These are phyloP conservation scores for Pogonophryne albipinna DNA, from an alignment of 2,797 vertebrate species.

Conservation along the genomic window DNA sequence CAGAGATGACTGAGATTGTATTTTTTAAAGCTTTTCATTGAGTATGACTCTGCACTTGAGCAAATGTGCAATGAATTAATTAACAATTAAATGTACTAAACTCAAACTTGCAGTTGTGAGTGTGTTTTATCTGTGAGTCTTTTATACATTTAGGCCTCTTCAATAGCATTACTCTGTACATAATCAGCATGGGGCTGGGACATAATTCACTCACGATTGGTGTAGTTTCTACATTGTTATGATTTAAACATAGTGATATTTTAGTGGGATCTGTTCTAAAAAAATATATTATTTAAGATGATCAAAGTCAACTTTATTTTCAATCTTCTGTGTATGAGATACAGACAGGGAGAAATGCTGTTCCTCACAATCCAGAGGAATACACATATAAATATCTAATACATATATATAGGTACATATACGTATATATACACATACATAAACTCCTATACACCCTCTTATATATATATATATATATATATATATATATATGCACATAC, in stretches of 20 bases:
- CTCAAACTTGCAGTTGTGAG: slow-evolving; percentile 52
- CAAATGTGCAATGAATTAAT: slow-evolving; percentile 78
- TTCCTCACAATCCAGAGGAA: too few species aligned
- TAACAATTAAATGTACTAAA: slow-evolving; percentile 84
- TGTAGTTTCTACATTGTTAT: neutral
- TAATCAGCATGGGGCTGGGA: neutral
- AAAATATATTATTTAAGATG: too few species aligned
- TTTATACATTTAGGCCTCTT: neutral
- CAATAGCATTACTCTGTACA: neutral
- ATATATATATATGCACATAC: too few species aligned
- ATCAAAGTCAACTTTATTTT: too few species aligned
- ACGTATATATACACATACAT: too few species aligned
- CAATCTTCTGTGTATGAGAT: too few species aligned
- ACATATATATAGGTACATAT: too few species aligned
- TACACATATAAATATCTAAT: too few species aligned
- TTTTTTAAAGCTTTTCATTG: slow-evolving; percentile 87
- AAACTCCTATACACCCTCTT: too few species aligned
- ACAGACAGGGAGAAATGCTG: too few species aligned
- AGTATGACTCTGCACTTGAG: slow-evolving; percentile 77
- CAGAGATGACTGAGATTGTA: slow-evolving; percentile 85
- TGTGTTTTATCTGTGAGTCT: slow-evolving; percentile 23
- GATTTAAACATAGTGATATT: neutral
- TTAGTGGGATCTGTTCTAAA: neutral
- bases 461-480: too few species aligned
- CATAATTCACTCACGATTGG: neutral